Evolutionary conservation across 53 echinoderm and acorn worm genomes (phyloP).

Genomic region (Paelopatides confundens): DNA sequence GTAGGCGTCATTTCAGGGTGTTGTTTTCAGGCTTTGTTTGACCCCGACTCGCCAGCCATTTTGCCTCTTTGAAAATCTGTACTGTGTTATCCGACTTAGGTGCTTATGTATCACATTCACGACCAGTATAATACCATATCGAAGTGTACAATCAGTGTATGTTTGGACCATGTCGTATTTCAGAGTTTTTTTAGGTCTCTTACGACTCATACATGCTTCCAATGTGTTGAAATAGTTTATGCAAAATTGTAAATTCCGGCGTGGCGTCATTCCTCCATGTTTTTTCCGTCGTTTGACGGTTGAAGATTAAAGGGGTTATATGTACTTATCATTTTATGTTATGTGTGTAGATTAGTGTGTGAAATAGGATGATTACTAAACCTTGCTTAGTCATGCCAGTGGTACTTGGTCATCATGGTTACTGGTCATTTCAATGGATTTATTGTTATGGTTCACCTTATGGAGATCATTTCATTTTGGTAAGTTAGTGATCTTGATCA

Average conservation of each 20-base stretch:
- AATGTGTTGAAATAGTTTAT: conserved; percentile 41
- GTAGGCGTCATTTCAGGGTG: conserved; percentile 90
- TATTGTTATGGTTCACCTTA: too few relatives aligned
- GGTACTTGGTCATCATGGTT: too few relatives aligned
- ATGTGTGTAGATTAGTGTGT: too few relatives aligned
- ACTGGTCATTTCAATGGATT: too few relatives aligned
- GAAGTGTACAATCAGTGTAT: not conserved
- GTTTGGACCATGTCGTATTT: not conserved
- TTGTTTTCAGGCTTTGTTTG: conserved; percentile 99
- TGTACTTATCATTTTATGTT: not conserved
- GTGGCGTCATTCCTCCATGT: conserved; percentile 43
- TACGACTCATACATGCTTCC: not conserved
- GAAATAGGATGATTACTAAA: too few relatives aligned
- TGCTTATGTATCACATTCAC: conserved; percentile 1
- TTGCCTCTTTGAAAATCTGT: conserved; percentile 59
- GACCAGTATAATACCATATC: not conserved
- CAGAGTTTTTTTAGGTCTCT: not conserved
- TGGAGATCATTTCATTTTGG: too few relatives aligned
- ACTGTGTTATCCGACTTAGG: conserved; percentile 10
- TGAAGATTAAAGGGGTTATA: conserved; percentile 39
- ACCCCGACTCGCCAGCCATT: conserved; percentile 97
- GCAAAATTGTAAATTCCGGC: conserved; percentile 39
- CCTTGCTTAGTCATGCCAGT: too few relatives aligned
- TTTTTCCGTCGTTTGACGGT: conserved; percentile 47
- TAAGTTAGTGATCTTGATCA: too few relatives aligned